Base-by-base conservation (phyloP, 2,113 vertebrate species). In the Mus musculus region DNA sequence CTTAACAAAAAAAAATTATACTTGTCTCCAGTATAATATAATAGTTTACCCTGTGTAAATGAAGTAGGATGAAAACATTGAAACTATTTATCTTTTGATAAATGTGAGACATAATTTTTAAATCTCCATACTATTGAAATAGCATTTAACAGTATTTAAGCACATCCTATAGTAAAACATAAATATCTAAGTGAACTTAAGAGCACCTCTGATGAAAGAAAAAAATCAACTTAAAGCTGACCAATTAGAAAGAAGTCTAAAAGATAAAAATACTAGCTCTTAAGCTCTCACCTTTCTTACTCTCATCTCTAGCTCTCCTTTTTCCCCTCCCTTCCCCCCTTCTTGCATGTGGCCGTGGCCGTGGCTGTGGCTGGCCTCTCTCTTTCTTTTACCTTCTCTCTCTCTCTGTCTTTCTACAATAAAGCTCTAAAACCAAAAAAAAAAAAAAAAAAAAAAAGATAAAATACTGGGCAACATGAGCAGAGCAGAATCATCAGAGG, bases 61-160 rank as follows among this genome's bases (percentile, higher is more conserved):
- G 33, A 61, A 49, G 42, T 49, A 71, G 28, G 73, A 26, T 56
- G 22, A 91, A 69, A 88, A 69, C 13, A 52, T 87, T 73, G 69
- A 72, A 89, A 30, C 30, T 33, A 46, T 28, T 33, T 75, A 17
- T 52, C 16, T 14, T 4, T 93, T 7, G n/a, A 36, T 85, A 10
- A 80, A 93, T 91, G 26, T 75, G 82, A 28, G 52, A 28, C 71
- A 89, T 91, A 81, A 81, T 92, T 33, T 33, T 77, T 61, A 95
- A 92, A 20, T 65, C 46, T 11, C 33, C 81, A 56, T 73, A 95
- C 22, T 80, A 5, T 95, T 46, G 63, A 92, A 77, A 26, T 73
- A 75, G 24, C 33, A 73, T 93, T 39, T 69, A 56, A 73, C 7
- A 9, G n/a, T 13, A 72, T 56, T 36, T 69, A 69, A 69, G 20